Evolutionary conservation across 2,888 invertebrate genomes (phyloP).

Genomic region (Acronicta leporina): DNA sequence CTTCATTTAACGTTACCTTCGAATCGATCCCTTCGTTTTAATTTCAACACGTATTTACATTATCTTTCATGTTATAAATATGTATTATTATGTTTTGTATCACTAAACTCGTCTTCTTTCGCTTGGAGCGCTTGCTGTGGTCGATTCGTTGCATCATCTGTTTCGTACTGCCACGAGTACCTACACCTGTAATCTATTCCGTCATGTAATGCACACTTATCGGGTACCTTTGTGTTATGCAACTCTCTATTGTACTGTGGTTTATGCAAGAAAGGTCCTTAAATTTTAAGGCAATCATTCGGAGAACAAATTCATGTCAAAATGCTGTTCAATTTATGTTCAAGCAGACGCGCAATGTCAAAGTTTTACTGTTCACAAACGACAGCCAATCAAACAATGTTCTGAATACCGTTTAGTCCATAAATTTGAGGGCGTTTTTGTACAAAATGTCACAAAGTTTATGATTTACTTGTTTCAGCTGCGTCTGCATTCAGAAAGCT

Average conservation of each 20-base stretch:
- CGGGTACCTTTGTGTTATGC: constrained; percentile 38
- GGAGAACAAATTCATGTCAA: constrained; percentile 9
- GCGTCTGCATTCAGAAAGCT: constrained; percentile 1
- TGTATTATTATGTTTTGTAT: constrained; percentile 38
- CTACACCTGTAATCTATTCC: constrained; percentile 52
- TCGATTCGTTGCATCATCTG: constrained; percentile 45
- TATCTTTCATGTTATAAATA: constrained; percentile 39
- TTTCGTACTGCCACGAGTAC: constrained; percentile 36
- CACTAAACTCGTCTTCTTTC: constrained; percentile 24
- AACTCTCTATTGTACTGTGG: constrained; percentile 23
- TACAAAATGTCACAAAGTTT: constrained; percentile 11
- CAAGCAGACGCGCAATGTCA: constrained; percentile 1
- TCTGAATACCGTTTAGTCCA: constrained; percentile 10
- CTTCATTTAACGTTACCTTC: constrained; percentile 20
- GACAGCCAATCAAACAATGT: constrained; percentile 1
- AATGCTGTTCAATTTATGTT: background rate
- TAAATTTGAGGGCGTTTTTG: constrained; percentile 5
- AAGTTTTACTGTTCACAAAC: background rate
- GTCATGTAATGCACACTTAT: constrained; percentile 47
- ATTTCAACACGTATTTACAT: constrained; percentile 35
- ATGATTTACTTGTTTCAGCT: constrained; percentile 7
- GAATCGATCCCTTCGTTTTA: constrained; percentile 25
- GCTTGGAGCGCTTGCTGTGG: constrained; percentile 31
- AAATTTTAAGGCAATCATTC: constrained; percentile 3
- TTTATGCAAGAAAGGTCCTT: constrained; percentile 28